Conservation (phyloP, 2,113 vertebrate genomes). For the Thalassarche chlororhynchos region DNA sequence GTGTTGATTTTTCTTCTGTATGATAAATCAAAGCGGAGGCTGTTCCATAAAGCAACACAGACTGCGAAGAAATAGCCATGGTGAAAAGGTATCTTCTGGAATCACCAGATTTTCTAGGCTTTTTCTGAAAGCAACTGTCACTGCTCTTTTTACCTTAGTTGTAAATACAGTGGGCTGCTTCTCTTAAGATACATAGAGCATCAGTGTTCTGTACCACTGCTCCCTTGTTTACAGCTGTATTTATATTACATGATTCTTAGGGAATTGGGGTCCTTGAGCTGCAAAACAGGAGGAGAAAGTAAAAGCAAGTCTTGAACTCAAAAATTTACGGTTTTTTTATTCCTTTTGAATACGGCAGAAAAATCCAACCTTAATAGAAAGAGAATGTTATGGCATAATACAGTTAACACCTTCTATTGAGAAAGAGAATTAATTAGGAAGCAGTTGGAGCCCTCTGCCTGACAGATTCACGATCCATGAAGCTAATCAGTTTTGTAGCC, state of each 20-base stretch:
- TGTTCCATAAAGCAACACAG: not conserved
- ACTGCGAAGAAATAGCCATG: not conserved
- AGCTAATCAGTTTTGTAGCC: not conserved
- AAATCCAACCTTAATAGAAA: not conserved
- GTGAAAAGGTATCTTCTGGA: not conserved
- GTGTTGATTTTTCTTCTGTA: not conserved
- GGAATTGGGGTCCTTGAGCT: not conserved
- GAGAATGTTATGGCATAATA: not conserved
- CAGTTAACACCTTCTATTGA: not conserved
- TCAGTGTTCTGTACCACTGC: not conserved
- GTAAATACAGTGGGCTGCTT: not conserved
- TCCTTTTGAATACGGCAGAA: not conserved
- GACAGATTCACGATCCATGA: constrained; percentile 12
- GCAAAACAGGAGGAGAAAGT: not conserved
- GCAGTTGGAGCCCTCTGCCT: constrained; percentile 9
- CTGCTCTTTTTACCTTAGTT: not conserved
- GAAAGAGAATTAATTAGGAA: constrained; percentile 42
- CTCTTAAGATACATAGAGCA: not conserved
- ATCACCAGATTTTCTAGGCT: not conserved
- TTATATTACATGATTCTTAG: not conserved
- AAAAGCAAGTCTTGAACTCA: not conserved
- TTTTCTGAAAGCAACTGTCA: not conserved
- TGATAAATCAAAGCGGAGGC: not conserved
- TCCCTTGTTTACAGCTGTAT: not conserved
- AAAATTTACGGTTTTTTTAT: not conserved